Percentiles rank a stretch among this genome's conserved stretches.
Evolutionary conservation across 2,797 vertebrate species (phyloP).

Genomic region (Anas flavirostris): DNA sequence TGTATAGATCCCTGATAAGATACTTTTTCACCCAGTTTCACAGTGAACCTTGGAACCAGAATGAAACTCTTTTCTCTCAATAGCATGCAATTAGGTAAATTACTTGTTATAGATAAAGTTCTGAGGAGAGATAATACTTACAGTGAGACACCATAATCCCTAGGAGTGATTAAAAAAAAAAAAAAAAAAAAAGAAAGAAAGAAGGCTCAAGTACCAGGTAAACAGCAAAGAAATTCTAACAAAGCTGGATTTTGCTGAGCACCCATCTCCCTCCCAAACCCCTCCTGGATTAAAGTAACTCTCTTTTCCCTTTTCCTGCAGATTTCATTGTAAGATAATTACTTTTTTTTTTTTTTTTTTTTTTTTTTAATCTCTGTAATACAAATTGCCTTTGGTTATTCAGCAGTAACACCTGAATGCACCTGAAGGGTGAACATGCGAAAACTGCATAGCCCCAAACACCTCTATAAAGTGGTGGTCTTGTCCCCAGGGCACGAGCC

Average conservation of each 20-base stretch:
- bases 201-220: not conserved
- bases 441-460: not conserved
- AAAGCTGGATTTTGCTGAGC: not conserved
- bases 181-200: constrained; percentile 15
- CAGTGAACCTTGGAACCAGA: constrained; percentile 58
- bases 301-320: not conserved
- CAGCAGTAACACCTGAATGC: not conserved
- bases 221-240: not conserved
- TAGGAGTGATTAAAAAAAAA: constrained; percentile 1
- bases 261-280: accelerated
- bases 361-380: not conserved
- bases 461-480: not conserved
- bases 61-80: constrained; percentile 38
- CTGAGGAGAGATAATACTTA: constrained; percentile 23
- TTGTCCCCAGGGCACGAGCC: not conserved
- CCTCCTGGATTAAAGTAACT: not conserved
- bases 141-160: constrained; percentile 1
- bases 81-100: constrained; percentile 60
- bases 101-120: constrained; percentile 53
- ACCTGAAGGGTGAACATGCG: not conserved
- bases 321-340: not conserved
- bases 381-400: not conserved
- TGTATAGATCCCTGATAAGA: constrained; percentile 53
- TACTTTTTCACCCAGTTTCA: constrained; percentile 25
- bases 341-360: too few species aligned